Conservation (phyloP, 53 echinoderm and acorn worm species). For the Arbacia lixula region DNA sequence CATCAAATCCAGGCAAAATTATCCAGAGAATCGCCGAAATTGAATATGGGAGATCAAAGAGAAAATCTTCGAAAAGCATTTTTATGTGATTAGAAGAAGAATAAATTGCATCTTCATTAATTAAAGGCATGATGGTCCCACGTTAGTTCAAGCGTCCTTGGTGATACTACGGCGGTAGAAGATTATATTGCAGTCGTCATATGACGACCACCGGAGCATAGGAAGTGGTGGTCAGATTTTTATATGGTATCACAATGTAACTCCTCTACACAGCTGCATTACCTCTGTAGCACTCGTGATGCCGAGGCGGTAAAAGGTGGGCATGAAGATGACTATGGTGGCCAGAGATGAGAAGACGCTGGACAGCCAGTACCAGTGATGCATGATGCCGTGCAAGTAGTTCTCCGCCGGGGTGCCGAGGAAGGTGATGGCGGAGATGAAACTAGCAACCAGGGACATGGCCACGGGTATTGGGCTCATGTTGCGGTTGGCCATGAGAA, state of each 20-base stretch:
- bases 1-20: too few species aligned
- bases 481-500: slow-evolving; percentile 83
- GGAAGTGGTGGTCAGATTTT: not conserved
- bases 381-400: slow-evolving; percentile 81
- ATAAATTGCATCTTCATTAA: too few species aligned
- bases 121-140: too few species aligned
- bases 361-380: slow-evolving; percentile 63
- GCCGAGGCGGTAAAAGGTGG: slow-evolving; percentile 71
- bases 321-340: slow-evolving; percentile 68
- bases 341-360: slow-evolving; percentile 45
- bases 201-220: not conserved
- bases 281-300: slow-evolving; percentile 95
- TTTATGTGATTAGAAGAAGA: too few species aligned
- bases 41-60: too few species aligned
- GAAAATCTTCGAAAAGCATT: too few species aligned
- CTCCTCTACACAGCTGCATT: too few species aligned
- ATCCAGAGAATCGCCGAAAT: too few species aligned
- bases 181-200: not conserved
- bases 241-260: not conserved
- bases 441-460: slow-evolving; percentile 81
- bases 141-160: too few species aligned
- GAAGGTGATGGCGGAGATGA: slow-evolving; percentile 90
- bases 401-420: slow-evolving; percentile 90
- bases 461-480: slow-evolving; percentile 90
- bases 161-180: too few species aligned